Evolutionary conservation across 2,113 vertebrate genomes (phyloP).

Genomic region (Lepisosteus oculatus): DNA sequence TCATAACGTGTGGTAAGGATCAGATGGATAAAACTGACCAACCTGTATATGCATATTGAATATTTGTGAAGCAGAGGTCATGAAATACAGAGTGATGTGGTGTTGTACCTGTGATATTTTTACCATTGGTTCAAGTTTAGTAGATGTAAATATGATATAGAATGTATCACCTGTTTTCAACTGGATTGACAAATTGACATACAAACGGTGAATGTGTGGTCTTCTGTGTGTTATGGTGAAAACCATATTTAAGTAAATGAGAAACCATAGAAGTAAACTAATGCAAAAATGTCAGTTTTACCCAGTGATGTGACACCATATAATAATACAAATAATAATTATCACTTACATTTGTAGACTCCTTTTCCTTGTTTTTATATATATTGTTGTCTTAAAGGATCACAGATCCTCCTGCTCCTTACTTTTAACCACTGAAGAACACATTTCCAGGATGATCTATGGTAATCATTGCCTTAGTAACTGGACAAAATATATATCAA

Average conservation of each 20-base stretch:
- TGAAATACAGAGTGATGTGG: constrained; percentile 54
- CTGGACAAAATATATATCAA: background rate
- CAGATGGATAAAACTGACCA: constrained; percentile 16
- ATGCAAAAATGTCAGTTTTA: background rate
- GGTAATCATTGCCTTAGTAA: background rate
- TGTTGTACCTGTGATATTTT: constrained; percentile 40
- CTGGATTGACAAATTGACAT: no score
- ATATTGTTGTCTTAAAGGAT: background rate
- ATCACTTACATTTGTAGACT: no score
- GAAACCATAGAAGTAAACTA: background rate
- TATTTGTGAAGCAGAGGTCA: constrained; percentile 56
- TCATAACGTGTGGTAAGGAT: constrained; percentile 33
- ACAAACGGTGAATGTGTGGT: no score
- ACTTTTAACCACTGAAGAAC: background rate
- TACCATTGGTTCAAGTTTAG: constrained; percentile 31
- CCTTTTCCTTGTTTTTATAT: no score
- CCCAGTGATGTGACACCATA: background rate
- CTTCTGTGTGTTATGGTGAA: no score
- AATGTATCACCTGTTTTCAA: no score
- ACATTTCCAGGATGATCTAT: background rate
- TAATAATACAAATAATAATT: background rate
- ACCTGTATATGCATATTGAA: constrained; percentile 31
- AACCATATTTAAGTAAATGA: background rate
- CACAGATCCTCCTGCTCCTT: background rate
- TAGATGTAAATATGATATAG: background rate